A percentile compares a stretch with the other conserved stretches of the same genome.
These are phyloP conservation scores for Scopus umbretta DNA, from an alignment of 2,113 vertebrate species.

Conservation along the genomic window DNA sequence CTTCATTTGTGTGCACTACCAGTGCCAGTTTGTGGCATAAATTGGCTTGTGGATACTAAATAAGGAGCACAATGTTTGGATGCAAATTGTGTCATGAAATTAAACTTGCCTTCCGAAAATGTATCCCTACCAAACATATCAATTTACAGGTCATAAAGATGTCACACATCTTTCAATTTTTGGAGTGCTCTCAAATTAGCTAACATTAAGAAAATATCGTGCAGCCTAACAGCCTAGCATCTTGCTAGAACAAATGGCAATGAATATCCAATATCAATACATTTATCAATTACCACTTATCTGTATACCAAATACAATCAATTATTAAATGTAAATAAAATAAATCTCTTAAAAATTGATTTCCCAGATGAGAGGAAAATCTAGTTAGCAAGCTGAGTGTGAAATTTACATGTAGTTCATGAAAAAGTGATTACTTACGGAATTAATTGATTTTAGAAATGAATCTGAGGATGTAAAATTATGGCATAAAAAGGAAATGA, in stretches of 20 bases:
- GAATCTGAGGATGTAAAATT: constrained; percentile 8
- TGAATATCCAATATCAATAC: background rate
- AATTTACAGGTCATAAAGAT: background rate
- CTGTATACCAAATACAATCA: constrained; percentile 36
- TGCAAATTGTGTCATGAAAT: background rate
- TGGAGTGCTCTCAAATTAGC: background rate
- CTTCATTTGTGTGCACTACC: background rate
- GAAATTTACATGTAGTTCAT: constrained; percentile 63
- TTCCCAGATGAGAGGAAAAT: constrained; percentile 62
- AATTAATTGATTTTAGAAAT: constrained; percentile 58
- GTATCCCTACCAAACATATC: background rate
- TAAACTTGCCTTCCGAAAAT: background rate
- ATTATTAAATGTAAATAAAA: constrained; percentile 55
- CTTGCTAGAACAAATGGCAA: background rate
- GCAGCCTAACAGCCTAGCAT: background rate
- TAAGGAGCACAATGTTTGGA: background rate
- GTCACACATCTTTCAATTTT: background rate
- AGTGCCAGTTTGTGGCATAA: background rate
- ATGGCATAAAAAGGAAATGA: background rate
- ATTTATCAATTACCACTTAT: constrained; percentile 8
- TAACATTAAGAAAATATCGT: background rate
- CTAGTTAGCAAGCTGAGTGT: constrained; percentile 56
- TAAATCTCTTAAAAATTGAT: constrained; percentile 59
- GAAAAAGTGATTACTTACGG: constrained; percentile 55
- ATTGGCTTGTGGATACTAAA: background rate